Base-by-base conservation (phyloP, 2,797 vertebrate genomes). In the Sebastes oblongus region DNA sequence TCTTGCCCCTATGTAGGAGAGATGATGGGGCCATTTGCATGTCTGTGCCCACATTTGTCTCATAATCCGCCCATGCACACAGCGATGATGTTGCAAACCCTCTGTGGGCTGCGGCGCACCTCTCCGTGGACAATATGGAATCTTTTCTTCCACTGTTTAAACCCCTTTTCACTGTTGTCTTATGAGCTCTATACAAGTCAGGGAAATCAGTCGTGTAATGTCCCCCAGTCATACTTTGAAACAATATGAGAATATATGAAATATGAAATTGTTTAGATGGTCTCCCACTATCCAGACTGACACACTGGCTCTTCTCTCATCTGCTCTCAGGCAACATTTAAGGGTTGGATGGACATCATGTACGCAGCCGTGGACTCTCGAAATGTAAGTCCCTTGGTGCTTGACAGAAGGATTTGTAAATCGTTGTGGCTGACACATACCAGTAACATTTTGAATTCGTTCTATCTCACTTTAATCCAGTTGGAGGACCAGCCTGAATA, bases 401-500 rank as follows among this genome's bases (percentile, higher is more conserved):
- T 9, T 12, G 34, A 66, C 34, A 24, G 2, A 70, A 20, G 2
- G 20, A 50, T 61, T 55, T 18, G 4, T 6, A 60, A 16, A 5
- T 56, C 22, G 8, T 20, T 2, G 27, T 42, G 3, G 67, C 6
- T 27, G 24, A 60, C 10, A 2, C 10, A 22, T 4, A 14, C 4
- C 27, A 4, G 0, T 75, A 4, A 32, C 3, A 8, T 58, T 61
- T 56, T 54, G 1, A 24, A 20, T 32, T 27, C 46, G 4, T 70
- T 39, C 5, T 14, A 0, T 65, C 7, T 30, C 3, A 0, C 29
- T 36, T 50, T 7, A 2, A 55, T 83, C 14, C 80, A 99, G 98
- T 65, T 97, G 88, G 95, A 97, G 82, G 93, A 97, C 24, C 98
- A 99, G 83, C 98, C 98, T 4, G 66, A 96, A 1, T 99, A 99